A percentile compares a stretch with the other conserved stretches of the same genome.
These are phyloP conservation scores for Sclerurus mexicanus DNA, from an alignment of 2,113 vertebrate genomes.

Conservation along the genomic window DNA sequence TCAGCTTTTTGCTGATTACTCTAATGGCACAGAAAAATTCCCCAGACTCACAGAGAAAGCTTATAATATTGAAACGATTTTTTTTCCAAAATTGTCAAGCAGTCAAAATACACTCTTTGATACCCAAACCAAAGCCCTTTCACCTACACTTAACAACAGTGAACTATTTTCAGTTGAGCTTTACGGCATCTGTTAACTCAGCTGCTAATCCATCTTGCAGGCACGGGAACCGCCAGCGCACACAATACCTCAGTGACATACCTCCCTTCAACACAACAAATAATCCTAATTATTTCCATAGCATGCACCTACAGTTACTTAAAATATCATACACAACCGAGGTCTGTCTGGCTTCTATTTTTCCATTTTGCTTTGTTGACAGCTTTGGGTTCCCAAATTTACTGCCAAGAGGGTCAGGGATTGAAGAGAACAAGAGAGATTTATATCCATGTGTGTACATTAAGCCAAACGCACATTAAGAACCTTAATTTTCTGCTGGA, in stretches of 20 bases:
- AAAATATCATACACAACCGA: constrained; percentile 29
- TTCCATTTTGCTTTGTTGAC: constrained; percentile 57
- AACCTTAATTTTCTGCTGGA: constrained; percentile 55
- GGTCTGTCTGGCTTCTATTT: constrained; percentile 56
- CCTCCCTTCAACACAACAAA: constrained; percentile 57
- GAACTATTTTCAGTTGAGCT: constrained; percentile 44
- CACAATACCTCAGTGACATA: constrained; percentile 44
- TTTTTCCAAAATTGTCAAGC: not conserved
- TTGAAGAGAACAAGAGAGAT: constrained; percentile 42
- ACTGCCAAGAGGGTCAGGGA: constrained; percentile 24
- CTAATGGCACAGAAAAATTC: constrained; percentile 8
- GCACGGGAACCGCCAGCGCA: not conserved
- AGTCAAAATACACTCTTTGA: constrained; percentile 50
- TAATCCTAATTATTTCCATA: constrained; percentile 62
- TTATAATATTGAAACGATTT: not conserved
- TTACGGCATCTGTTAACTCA: constrained; percentile 52
- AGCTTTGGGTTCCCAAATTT: constrained; percentile 53
- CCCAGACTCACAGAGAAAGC: not conserved
- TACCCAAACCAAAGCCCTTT: constrained; percentile 45
- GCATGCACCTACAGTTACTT: constrained; percentile 22
- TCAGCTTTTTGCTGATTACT: constrained; percentile 1
- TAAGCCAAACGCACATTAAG: constrained; percentile 39
- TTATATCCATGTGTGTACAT: constrained; percentile 32
- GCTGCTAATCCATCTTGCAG: constrained; percentile 58
- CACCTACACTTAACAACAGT: constrained; percentile 21